Evolutionary conservation across 2,888 invertebrate species (phyloP), one percentile per base, ranked within the genome.

Genomic region (Malthinus seriepunctatus): DNA sequence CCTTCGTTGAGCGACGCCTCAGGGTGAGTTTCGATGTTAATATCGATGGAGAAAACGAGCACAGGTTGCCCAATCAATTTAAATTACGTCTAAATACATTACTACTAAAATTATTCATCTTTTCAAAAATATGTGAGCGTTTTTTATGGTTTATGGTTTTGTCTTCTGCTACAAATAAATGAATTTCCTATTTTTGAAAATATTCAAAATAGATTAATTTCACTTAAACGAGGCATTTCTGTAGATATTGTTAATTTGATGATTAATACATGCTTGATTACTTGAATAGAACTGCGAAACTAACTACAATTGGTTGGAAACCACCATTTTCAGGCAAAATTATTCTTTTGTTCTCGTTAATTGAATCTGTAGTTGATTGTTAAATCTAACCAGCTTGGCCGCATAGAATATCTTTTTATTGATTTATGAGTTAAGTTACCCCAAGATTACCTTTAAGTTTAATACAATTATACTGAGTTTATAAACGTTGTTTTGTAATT

Each of bases 311-410:
- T 42, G 39, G 14, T 42, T 23, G 23, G 69, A 73, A 70, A 71
- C 75, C 76, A 75, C 75, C 76, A 76, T 76, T 76, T 74, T 73
- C 76, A 75, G 76, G 69, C 74, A 74, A 68, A 74, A 75, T 68
- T 75, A 72, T 75, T 76, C 76, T 76, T 76, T 76, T 76, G 76
- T 76, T 74, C 73, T 69, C 71, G 74, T 73, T 76, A 76, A 76
- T 76, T 76, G 76, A 76, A 76, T 76, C 74, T 68, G 71, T 70
- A 72, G 73, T 71, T 71, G 69, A 76, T 76, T 76, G 75, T 75
- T 73, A 55, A 49, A 52, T 37, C 42, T 47, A 56, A 47, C 56
- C 34, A 52, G 32, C 56, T 48, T 46, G 32, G 47, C 47, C 33
- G 51, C 52, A 51, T 38, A 34, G 51, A 52, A 45, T 23, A 51